A percentile compares a stretch with the other conserved stretches of the same genome.
Evolutionary conservation across 2,113 vertebrate genomes (phyloP).

Genomic region (Petroica traversi): DNA sequence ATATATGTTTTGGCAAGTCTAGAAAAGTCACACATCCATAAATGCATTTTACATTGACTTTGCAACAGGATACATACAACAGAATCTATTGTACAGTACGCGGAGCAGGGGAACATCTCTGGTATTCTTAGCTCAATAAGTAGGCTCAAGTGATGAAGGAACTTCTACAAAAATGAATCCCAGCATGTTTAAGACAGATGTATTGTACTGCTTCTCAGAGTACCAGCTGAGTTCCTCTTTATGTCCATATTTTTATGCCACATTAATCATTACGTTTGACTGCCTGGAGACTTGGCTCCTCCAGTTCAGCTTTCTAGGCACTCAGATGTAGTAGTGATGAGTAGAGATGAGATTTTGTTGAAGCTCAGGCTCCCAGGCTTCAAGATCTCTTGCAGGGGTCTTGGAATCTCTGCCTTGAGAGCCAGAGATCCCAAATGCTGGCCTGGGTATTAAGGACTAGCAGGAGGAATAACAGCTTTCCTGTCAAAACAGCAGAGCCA

Average conservation of each 20-base stretch:
- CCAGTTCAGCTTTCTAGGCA: not conserved
- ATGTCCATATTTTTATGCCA: not conserved
- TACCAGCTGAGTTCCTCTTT: not conserved
- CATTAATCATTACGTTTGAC: not conserved
- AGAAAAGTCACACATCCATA: not conserved
- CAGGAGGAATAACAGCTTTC: not conserved
- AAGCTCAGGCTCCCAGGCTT: not conserved
- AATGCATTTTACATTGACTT: not conserved
- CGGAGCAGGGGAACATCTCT: not conserved
- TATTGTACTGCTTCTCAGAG: not conserved
- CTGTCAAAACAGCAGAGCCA: not conserved
- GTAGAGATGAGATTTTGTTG: not conserved
- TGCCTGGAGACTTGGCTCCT: not conserved
- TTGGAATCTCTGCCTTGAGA: not conserved
- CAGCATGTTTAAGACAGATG: not conserved
- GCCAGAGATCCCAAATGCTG: not conserved
- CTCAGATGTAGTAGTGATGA: not conserved
- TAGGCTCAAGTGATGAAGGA: not conserved
- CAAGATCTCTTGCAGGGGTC: not conserved
- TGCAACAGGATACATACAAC: not conserved
- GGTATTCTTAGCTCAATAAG: not conserved
- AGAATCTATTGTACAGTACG: not conserved
- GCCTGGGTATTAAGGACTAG: not conserved
- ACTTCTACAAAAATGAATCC: not conserved
- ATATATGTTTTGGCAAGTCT: not conserved